Percentiles rank a stretch among this genome's conserved stretches.
Conservation (phyloP, 2,113 vertebrate genomes). For the Entelurus aequoreus region DNA sequence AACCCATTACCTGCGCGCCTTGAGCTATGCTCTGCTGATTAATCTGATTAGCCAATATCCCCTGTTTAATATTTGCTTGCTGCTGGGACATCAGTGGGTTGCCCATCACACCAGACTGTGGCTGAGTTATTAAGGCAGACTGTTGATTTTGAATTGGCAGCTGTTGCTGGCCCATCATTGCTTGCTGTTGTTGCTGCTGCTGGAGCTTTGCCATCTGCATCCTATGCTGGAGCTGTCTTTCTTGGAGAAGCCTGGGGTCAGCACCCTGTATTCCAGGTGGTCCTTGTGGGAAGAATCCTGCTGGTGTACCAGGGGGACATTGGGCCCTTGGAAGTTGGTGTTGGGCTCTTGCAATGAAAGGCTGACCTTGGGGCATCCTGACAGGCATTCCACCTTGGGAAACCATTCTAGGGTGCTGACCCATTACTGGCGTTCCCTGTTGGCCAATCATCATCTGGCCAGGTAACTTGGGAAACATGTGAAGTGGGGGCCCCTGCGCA, state of each 20-base stretch:
- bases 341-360: slow-evolving; percentile 74
- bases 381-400: slow-evolving; percentile 68
- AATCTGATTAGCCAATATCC: slow-evolving; percentile 78
- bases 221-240: slow-evolving; percentile 84
- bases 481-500: slow-evolving; percentile 74
- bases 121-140: slow-evolving; percentile 63
- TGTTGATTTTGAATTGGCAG: slow-evolving; percentile 62
- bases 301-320: slow-evolving; percentile 71
- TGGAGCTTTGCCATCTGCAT: slow-evolving; percentile 87
- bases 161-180: slow-evolving; percentile 68
- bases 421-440: slow-evolving; percentile 63
- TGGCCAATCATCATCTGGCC: slow-evolving; percentile 82
- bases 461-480: slow-evolving; percentile 84
- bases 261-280: slow-evolving; percentile 75
- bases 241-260: slow-evolving; percentile 81
- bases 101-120: slow-evolving; percentile 76
- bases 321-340: slow-evolving; percentile 74
- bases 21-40: slow-evolving; percentile 73
- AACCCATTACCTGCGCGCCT: slow-evolving; percentile 70
- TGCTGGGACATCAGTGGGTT: slow-evolving; percentile 70
- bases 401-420: slow-evolving; percentile 63
- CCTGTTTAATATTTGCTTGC: slow-evolving; percentile 69
- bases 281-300: slow-evolving; percentile 81
- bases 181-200: slow-evolving; percentile 68
- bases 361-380: slow-evolving; percentile 74